These are phyloP conservation scores for Mycalesis mineus DNA, from an alignment of 2,888 invertebrate genomes.

Conservation along the genomic window DNA sequence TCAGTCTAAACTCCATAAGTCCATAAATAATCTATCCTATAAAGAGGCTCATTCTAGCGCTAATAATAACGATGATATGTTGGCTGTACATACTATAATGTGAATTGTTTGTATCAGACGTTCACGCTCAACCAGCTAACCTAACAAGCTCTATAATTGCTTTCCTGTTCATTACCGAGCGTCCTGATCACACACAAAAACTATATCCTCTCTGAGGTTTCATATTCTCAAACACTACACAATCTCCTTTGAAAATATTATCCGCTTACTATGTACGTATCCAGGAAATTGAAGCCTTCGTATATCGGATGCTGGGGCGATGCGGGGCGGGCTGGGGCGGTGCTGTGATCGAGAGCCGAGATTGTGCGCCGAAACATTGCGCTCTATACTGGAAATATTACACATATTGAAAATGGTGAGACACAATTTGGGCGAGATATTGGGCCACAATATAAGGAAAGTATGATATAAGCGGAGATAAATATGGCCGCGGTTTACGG, in stretches of 20 bases:
- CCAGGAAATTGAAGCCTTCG: conserved; percentile 36
- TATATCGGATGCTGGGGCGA: conserved; percentile 32
- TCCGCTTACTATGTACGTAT: conserved; percentile 24
- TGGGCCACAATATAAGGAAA: conserved; percentile 12
- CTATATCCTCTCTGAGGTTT: neutral
- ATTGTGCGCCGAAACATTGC: conserved; percentile 33
- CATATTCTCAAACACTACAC: conserved; percentile 6
- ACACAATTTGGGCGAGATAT: conserved; percentile 14
- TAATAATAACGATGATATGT: too few relatives aligned
- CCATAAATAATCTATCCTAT: too few relatives aligned
- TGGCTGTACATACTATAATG: too few relatives aligned
- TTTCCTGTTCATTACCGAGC: neutral
- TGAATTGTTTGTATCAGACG: too few relatives aligned
- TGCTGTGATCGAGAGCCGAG: conserved; percentile 33
- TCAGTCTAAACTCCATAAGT: too few relatives aligned
- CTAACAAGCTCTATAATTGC: too few relatives aligned
- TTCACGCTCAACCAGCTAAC: too few relatives aligned
- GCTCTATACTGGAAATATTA: conserved; percentile 25
- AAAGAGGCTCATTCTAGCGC: too few relatives aligned
- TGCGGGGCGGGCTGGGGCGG: conserved; percentile 18
- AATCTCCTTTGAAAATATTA: conserved; percentile 17
- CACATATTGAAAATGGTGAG: conserved; percentile 25
- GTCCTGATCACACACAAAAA: neutral
- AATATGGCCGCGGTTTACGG: neutral
- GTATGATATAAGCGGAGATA: conserved; percentile 7